Evolutionary conservation across 2,113 vertebrate species (phyloP).

Genomic region (Uria lomvia): DNA sequence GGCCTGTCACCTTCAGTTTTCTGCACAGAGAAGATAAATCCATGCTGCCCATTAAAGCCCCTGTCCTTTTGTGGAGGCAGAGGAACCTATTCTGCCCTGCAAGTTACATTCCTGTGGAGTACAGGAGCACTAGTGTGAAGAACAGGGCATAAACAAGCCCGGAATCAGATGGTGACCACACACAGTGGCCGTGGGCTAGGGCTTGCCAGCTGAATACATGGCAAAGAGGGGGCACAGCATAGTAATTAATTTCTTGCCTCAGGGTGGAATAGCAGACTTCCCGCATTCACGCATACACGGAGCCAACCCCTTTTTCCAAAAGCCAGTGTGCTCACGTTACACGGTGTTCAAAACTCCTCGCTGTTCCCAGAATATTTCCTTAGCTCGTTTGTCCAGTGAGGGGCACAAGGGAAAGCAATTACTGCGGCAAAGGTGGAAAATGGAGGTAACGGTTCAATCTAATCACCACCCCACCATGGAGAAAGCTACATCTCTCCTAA

Average conservation of each 20-base stretch:
- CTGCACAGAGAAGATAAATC: neutral
- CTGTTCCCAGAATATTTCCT: constrained; percentile 16
- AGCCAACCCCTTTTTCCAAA: constrained; percentile 9
- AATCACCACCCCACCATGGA: neutral
- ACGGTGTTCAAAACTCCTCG: neutral
- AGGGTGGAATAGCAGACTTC: neutral
- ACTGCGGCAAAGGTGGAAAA: constrained; percentile 64
- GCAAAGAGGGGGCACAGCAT: neutral
- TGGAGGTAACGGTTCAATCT: constrained; percentile 24
- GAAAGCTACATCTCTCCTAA: constrained; percentile 34
- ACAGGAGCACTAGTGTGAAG: neutral
- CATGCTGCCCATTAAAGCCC: neutral
- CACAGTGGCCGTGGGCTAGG: neutral
- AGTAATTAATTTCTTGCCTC: neutral
- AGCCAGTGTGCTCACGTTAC: neutral
- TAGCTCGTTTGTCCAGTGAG: neutral
- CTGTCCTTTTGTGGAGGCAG: neutral
- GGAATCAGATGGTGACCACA: neutral
- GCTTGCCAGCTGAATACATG: neutral
- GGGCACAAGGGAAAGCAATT: constrained; percentile 65
- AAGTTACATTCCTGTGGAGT: neutral
- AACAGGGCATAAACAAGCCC: neutral
- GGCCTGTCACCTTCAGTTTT: neutral
- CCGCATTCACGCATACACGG: neutral
- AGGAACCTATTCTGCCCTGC: neutral